A percentile compares a stretch with the other conserved stretches of the same genome.
phyloP scores from a whole-genome alignment of 2,113 vertebrate species.

The Microtus richardsoni region DNA sequence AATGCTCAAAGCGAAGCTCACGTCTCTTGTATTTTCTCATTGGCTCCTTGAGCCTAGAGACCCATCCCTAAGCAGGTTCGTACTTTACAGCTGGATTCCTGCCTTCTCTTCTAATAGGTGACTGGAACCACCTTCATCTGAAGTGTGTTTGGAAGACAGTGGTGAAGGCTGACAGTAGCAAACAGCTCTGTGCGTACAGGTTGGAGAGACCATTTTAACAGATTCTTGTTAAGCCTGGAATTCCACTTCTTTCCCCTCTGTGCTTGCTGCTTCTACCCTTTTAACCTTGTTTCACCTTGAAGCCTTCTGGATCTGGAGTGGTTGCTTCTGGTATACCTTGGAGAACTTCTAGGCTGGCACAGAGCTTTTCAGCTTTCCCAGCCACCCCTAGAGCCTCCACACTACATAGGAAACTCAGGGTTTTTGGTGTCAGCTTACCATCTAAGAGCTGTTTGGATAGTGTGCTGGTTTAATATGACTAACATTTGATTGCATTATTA shows the following conservation, averaged over 20 bases:
- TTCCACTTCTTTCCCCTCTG: not conserved
- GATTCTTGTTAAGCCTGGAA: not conserved
- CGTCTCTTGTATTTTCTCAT: not conserved
- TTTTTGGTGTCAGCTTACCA: not conserved
- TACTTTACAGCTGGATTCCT: not conserved
- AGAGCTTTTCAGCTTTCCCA: slow-evolving; percentile 22
- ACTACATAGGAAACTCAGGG: not conserved
- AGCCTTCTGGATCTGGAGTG: not conserved
- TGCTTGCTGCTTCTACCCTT: not conserved
- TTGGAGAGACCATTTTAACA: not conserved
- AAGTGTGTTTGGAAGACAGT: not conserved
- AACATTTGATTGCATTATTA: not conserved
- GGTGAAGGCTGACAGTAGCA: not conserved
- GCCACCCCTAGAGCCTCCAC: not conserved
- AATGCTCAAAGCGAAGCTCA: not conserved
- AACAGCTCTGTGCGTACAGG: not conserved
- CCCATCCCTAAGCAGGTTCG: not conserved
- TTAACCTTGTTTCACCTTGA: not conserved
- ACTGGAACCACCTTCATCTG: not conserved
- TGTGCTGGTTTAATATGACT: not conserved
- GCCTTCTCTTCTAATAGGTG: not conserved
- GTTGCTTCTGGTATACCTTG: not conserved
- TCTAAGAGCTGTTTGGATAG: not conserved
- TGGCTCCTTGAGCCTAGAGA: not conserved
- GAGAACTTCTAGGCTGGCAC: not conserved